Percentiles rank a stretch among this genome's conserved stretches.
Conservation (phyloP, 2,888 invertebrate species). For the Platycnemis pennipes region DNA sequence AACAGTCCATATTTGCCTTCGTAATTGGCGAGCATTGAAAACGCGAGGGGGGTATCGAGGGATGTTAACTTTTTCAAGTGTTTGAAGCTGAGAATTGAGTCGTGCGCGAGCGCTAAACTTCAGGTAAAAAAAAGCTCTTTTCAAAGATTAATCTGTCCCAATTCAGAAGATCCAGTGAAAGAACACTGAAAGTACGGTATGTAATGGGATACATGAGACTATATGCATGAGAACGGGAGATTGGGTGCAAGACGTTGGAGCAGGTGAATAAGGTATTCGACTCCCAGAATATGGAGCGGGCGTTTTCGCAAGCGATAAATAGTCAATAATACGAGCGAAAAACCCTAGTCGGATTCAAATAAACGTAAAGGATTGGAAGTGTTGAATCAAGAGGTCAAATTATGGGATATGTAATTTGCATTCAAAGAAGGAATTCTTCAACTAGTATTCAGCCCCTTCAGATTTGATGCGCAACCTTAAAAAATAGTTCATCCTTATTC, state of each 20-base stretch:
- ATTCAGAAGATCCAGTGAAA: neutral
- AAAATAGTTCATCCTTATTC: no score
- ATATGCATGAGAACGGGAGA: neutral
- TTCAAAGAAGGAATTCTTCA: neutral
- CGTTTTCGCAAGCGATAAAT: neutral
- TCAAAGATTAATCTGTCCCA: constrained; percentile 43
- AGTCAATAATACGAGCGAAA: neutral
- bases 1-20: constrained; percentile 57
- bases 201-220: neutral
- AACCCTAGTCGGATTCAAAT: neutral
- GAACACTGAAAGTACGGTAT: neutral
- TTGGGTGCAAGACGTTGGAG: no score
- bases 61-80: neutral
- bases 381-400: neutral
- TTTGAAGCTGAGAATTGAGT: neutral
- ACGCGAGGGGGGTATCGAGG: neutral
- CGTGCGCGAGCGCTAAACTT: neutral
- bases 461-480: no score
- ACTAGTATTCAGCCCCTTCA: no score
- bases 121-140: constrained; percentile 46
- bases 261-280: neutral
- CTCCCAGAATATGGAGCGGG: neutral
- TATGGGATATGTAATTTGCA: neutral
- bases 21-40: constrained; percentile 47
- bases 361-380: neutral